Evolutionary conservation across 2,797 vertebrate genomes (phyloP).

Genomic region (Hydrophis major): DNA sequence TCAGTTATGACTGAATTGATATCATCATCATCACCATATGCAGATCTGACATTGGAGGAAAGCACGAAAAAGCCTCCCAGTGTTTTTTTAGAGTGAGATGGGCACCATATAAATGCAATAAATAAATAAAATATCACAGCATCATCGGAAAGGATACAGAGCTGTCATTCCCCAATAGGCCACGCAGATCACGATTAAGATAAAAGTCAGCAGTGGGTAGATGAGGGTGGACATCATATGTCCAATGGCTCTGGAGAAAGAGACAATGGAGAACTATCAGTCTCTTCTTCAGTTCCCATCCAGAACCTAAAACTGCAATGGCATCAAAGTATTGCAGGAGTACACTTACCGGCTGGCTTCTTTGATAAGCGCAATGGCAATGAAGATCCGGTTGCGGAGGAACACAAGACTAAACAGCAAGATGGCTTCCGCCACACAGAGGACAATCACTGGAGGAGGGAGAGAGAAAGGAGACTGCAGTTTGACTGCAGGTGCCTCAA

Average conservation of each 20-base stretch:
- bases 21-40: no score
- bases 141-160: conserved; percentile 82
- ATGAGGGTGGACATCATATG: conserved; percentile 84
- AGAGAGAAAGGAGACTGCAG: not conserved
- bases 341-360: conserved; percentile 84
- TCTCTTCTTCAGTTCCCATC: not conserved
- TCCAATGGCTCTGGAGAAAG: conserved; percentile 77
- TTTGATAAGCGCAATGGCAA: conserved; percentile 85
- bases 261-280: not conserved
- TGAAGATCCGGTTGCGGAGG: conserved; percentile 82
- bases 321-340: not conserved
- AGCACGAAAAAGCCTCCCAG: not conserved
- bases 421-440: conserved; percentile 76
- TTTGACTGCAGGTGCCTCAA: no score
- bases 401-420: conserved; percentile 82
- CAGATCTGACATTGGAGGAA: no score
- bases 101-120: not conserved
- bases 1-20: not conserved
- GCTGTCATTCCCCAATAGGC: conserved; percentile 85
- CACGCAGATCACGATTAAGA: conserved; percentile 83
- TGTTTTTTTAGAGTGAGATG: not conserved
- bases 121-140: not conserved
- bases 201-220: conserved; percentile 85
- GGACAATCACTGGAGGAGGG: conserved; percentile 79
- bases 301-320: not conserved